Conservation (phyloP, 2,113 vertebrate species). For the Catharus minimus region DNA sequence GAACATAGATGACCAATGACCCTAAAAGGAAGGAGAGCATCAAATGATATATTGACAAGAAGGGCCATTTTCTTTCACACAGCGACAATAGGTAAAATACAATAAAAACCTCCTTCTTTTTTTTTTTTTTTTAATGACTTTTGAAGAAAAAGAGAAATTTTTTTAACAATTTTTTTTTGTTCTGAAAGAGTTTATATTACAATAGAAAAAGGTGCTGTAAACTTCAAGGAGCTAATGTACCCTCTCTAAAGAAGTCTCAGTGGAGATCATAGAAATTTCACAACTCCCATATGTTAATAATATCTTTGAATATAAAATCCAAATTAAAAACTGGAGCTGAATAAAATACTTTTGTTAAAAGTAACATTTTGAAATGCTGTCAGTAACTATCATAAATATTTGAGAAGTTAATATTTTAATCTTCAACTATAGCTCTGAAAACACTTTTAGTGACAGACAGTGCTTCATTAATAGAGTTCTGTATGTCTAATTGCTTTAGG, state of each 20-base stretch:
- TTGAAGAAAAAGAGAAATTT: constrained; percentile 22
- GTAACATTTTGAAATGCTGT: constrained; percentile 84
- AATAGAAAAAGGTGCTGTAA: constrained; percentile 48
- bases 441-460: constrained; percentile 83
- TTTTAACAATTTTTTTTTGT: not conserved
- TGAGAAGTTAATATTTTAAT: constrained; percentile 86
- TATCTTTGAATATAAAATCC: constrained; percentile 79
- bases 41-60: not conserved
- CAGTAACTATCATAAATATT: constrained; percentile 86
- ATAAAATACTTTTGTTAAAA: constrained; percentile 82
- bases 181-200: constrained; percentile 21
- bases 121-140: not conserved
- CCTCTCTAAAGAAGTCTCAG: constrained; percentile 64
- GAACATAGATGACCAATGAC: not conserved
- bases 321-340: constrained; percentile 80
- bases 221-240: constrained; percentile 62
- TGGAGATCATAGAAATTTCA: constrained; percentile 68
- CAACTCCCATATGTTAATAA: constrained; percentile 74
- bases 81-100: not conserved
- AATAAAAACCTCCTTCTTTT: not conserved
- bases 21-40: constrained; percentile 6
- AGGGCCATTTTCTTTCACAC: not conserved
- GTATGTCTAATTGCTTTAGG: constrained; percentile 86
- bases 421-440: constrained; percentile 80
- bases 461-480: constrained; percentile 85